Conservation (phyloP, 2,888 invertebrate species). For the Monopis laevigella region DNA sequence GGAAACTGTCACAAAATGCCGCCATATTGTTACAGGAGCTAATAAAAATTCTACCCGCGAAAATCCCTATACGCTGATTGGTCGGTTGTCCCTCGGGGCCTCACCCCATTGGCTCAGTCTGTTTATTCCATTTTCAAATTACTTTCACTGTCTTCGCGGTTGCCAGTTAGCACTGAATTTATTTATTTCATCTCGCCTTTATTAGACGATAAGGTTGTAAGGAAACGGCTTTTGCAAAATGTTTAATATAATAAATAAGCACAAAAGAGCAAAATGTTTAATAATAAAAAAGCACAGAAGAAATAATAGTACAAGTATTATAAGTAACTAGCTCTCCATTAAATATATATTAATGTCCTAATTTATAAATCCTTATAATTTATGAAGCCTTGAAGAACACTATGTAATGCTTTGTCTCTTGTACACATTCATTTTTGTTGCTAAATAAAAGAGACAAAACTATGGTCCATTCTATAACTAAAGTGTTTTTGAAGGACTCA, state of each 20-base stretch:
- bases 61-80: slow-evolving; percentile 50
- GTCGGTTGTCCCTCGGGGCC: slow-evolving; percentile 42
- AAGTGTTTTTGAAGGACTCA: no score
- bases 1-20: slow-evolving; percentile 59
- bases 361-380: no score
- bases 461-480: no score
- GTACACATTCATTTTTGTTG: no score
- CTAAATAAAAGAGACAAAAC: no score
- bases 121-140: slow-evolving; percentile 67
- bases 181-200: slow-evolving; percentile 38
- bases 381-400: no score
- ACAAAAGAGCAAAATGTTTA: slow-evolving; percentile 10
- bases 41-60: slow-evolving; percentile 68
- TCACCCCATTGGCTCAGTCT: slow-evolving; percentile 47
- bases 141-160: slow-evolving; percentile 52
- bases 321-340: no score
- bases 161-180: slow-evolving; percentile 44
- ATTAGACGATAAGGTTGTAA: not conserved
- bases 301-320: no score
- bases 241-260: not conserved
- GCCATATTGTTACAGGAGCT: slow-evolving; percentile 55
- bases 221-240: not conserved
- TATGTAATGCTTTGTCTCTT: no score
- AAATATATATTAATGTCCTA: no score
- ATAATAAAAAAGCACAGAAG: no score